Conservation (phyloP, 2,888 invertebrate genomes). For the Eristalis pertinax region DNA sequence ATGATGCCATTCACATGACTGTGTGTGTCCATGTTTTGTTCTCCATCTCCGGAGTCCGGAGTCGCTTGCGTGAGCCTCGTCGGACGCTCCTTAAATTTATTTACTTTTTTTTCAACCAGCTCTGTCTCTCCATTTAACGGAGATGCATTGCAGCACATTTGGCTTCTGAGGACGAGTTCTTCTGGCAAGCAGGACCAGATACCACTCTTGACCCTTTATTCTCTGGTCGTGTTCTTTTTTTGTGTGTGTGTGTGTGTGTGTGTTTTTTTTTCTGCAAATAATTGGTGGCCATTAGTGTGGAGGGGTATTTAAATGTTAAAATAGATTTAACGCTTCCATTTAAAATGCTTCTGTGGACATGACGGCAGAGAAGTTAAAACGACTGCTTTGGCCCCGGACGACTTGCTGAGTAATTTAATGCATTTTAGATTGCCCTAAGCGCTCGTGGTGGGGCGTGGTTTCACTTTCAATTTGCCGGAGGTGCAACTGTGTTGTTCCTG, state of each 20-base stretch:
- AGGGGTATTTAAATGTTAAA: slow-evolving; percentile 65
- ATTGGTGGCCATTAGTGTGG: slow-evolving; percentile 61
- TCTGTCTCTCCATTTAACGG: not conserved
- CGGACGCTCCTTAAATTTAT: slow-evolving; percentile 40
- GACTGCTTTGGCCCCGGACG: not conserved
- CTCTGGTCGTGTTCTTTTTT: not conserved
- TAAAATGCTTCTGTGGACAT: slow-evolving; percentile 56
- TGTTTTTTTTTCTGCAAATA: slow-evolving; percentile 22
- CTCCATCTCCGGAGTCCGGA: not conserved
- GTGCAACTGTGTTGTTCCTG: slow-evolving; percentile 61
- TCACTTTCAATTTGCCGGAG: slow-evolving; percentile 51
- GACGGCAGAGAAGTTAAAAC: slow-evolving; percentile 37
- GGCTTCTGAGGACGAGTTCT: slow-evolving; percentile 26
- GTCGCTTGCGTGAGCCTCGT: slow-evolving; percentile 33
- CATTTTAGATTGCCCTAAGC: slow-evolving; percentile 66
- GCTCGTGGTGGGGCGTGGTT: slow-evolving; percentile 6
- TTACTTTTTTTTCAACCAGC: not conserved
- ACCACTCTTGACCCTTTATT: slow-evolving; percentile 56
- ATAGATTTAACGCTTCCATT: slow-evolving; percentile 65
- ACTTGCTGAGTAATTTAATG: slow-evolving; percentile 65
- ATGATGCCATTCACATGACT: slow-evolving; percentile 23
- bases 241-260: no score
- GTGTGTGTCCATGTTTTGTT: slow-evolving; percentile 35
- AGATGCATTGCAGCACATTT: slow-evolving; percentile 47
- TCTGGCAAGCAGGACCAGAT: slow-evolving; percentile 25